Base-by-base conservation (phyloP, 2,113 vertebrate genomes). In the Clarias macrocephalus region DNA sequence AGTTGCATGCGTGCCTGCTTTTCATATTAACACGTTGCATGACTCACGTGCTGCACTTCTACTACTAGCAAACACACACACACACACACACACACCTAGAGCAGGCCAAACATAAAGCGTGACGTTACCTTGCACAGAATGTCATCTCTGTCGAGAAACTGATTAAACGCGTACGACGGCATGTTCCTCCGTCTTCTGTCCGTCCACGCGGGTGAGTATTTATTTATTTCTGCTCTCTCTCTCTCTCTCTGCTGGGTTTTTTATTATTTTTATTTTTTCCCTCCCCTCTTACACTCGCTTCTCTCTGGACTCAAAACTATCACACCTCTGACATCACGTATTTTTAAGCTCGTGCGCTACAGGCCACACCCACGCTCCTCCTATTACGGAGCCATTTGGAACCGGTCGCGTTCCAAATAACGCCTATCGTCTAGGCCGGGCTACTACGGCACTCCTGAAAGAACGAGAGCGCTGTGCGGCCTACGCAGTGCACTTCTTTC, bases 91-190 rank as follows among this genome's bases (percentile, higher is more conserved):
- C 70, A 37, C 33, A 42, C 28, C 5, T 18, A 18, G 18, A 18
- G 16, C 15, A 42, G 3, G 37, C 5, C 15, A 79, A 2, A 79
- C 5, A 54, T 1, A 21, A 21, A 30, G 56, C n/a, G 23, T 25
- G n/a, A 1, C 48, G 48, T 91, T 93, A 95, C 95, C 94, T 94
- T 94, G 91, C 92, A 93, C 92, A 96, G 89, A 87, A 93, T 90
- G 65, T 96, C 93, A 30, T 95, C 94, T 88, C 94, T 88, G 80
- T 94, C 94, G 2, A 91, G 54, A 28, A 94, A 93, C 87, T 94
- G 93, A 88, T 91, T 90, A 33, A 92, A 87, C 21, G 92, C 91
- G 90, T 91, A 93, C n/a, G 94, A 95, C 16, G 94, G 95, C 94
- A 95, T 90, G 90, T 73, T 84, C 48, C 42, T 85, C 70, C 68